Evolutionary conservation across 2,797 vertebrate species (phyloP).

Genomic region (Melopsittacus undulatus): DNA sequence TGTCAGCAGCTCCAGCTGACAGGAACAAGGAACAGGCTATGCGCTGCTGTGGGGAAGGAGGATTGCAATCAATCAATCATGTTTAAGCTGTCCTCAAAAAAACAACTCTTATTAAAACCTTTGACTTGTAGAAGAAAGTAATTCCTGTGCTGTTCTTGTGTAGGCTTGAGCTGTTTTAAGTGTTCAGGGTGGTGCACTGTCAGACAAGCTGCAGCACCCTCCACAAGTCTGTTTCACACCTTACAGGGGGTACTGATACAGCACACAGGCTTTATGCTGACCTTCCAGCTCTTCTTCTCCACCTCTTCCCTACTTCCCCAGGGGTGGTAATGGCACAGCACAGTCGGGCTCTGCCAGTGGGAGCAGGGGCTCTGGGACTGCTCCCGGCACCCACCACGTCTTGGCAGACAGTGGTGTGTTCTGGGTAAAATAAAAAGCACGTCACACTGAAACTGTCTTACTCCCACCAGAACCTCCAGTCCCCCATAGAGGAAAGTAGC

Average conservation of each 20-base stretch:
- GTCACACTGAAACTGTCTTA: not conserved
- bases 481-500: fast-evolving
- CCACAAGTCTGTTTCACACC: not conserved
- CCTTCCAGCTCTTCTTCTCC: not conserved
- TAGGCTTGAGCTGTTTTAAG: not conserved
- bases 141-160: not conserved
- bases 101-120: not conserved
- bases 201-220: not conserved
- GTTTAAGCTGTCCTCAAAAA: constrained; percentile 27
- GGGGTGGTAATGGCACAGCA: not conserved
- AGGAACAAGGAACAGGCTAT: not conserved
- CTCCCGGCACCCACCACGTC: not conserved
- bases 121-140: not conserved
- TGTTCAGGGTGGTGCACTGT: not conserved
- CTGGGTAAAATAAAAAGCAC: not conserved
- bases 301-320: fast-evolving
- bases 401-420: fast-evolving
- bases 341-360: not conserved
- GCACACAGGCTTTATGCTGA: fast-evolving
- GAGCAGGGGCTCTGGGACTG: not conserved
- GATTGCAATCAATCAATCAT: not conserved
- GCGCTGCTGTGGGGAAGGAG: not conserved
- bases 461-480: not conserved
- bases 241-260: fast-evolving
- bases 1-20: not conserved